Conservation (phyloP, 2,888 invertebrate genomes). For the Lydus trimaculatus region DNA sequence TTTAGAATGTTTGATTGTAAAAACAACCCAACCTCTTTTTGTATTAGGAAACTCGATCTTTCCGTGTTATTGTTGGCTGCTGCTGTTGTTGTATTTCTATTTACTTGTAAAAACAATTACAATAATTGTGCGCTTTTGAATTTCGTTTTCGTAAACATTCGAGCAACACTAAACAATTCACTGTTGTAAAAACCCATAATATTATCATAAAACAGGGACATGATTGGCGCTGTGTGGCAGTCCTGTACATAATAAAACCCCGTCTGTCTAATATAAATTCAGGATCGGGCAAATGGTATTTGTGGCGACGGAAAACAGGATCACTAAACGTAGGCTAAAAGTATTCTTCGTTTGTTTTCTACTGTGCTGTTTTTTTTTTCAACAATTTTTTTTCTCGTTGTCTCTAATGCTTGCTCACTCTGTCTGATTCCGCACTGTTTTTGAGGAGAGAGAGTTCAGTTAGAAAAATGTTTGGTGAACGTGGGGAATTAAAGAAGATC, state of each 20-base stretch:
- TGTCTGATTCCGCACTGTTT: no score
- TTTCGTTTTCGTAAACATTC: background rate
- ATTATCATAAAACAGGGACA: conserved; percentile 32
- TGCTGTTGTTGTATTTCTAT: background rate
- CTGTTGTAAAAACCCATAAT: conserved; percentile 26
- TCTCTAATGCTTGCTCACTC: background rate
- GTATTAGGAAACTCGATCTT: background rate
- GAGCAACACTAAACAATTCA: background rate
- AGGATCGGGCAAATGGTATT: conserved; percentile 31
- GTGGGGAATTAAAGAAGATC: conserved; percentile 42
- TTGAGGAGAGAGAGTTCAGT: conserved; percentile 22
- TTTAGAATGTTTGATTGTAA: background rate
- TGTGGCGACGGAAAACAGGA: conserved; percentile 34
- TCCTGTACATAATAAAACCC: conserved; percentile 23
- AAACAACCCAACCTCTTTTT: background rate
- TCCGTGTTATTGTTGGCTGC: background rate
- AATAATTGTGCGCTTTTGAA: conserved; percentile 17
- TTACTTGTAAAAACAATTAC: conserved; percentile 15
- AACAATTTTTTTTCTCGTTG: background rate
- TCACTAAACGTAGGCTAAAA: conserved; percentile 30
- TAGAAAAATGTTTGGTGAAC: conserved; percentile 36
- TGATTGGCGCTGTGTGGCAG: conserved; percentile 22
- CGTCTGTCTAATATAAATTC: conserved; percentile 34
- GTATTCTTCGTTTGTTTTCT: background rate
- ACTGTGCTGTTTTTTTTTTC: conserved; percentile 13